Evolutionary conservation across 2,797 vertebrate species (phyloP), one percentile per base, ranked within the genome.

Genomic region (Champsocephalus esox): DNA sequence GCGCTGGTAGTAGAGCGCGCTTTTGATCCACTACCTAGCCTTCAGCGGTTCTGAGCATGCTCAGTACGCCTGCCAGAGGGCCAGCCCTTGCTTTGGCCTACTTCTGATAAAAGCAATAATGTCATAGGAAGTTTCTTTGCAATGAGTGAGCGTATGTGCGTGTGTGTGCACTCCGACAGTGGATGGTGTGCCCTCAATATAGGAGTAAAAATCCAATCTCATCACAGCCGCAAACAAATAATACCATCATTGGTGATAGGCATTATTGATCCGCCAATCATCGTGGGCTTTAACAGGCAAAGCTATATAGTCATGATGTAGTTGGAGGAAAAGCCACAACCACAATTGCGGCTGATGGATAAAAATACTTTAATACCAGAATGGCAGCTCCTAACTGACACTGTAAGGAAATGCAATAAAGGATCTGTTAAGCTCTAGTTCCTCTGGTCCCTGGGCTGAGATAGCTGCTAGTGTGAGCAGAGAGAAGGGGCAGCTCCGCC

Each of bases 71-170:
- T 69, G 91, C 91, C 90, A 89, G 66, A 83, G 89, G 91, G 88
- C 90, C 91, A 80, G 85, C 64, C 89, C 89, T 89, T 86, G 92
- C 81, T 89, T 91, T 95, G 96, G 91, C 96, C 96, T 96, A 96
- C 88, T 96, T 97, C 88, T 89, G 86, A 87, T 85, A 71, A 88
- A 88, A 80, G 89, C 79, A 81, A 90, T 88, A 91, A 89, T 90
- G 89, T 91, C 89, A 91, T 75, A 88, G 85, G 91, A 88, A 87
- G 82, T 89, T 77, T 79, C 76, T 73, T 73, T 70, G 77, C 56
- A 34, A 59, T 58, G 50, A n/a, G 41, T 34, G 46, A 21, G 49
- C 76, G 51, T 54, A 13, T 5, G 49, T 74, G 45, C 50, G 21
- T 64, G 48, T 57, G 32, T 57, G 55, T 57, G 28, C 19, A 65